Evolutionary conservation across 2,113 vertebrate species (phyloP), one percentile per base, ranked within the genome.

Genomic region (Girardinichthys multiradiatus): DNA sequence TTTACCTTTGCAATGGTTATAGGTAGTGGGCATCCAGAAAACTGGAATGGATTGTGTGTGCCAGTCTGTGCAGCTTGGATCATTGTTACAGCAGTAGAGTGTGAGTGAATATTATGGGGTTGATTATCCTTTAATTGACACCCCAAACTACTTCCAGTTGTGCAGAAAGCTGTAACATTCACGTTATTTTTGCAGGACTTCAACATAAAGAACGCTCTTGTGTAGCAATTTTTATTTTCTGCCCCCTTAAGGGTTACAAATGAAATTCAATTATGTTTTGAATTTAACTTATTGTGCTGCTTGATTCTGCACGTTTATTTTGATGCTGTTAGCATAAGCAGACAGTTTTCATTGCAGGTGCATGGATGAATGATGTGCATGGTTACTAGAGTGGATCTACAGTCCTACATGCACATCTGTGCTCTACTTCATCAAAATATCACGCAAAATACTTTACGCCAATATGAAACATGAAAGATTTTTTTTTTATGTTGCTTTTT

Each of bases 391-490:
- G 83, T 71, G 74, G 4, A 82, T 84, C 74, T 29, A 42, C 54
- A 64, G 74, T 24, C 76, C 17, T 60, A 67, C 59, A 84, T 84
- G 19, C 64, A 81, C 83, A 89, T 70, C 73, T 82, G 76, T 76
- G 81, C 69, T 69, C 63, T 35, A 69, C 57, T 76, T 84, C 10
- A 59, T 58, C 42, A 67, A 70, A 87, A 77, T 72, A 72, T 4
- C 3, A 69, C 17, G 2, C 72, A 15, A 17, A 8, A 6, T 64
- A 3, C 48, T 54, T n/a, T 24, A n/a, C 21, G 2, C n/a, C 7
- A n/a, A 24, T 54, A n/a, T 7, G 2, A 54, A 54, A n/a, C 8
- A 54, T 54, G 21, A 54, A n/a, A 24, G 48, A 10, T 54, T 54
- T n/a, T 2, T 10, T 17, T n/a, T 54, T 54, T 54, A 19, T 45